Conservation (phyloP, 2,888 invertebrate species). For the Mythimna lalbum region DNA sequence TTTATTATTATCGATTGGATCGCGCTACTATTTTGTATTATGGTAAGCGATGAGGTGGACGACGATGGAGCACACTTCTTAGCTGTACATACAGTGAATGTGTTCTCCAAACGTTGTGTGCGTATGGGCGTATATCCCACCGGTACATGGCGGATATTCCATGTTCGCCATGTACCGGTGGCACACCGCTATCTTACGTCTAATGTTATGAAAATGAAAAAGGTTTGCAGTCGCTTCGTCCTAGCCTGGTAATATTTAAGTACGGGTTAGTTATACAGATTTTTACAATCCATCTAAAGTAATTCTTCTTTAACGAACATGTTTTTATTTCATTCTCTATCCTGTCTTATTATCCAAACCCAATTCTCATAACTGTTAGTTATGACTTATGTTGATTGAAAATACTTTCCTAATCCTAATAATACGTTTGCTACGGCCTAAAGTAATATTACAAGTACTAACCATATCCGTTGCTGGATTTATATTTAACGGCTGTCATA, state of each 20-base stretch:
- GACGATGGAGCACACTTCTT: no score
- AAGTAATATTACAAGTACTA: constrained; percentile 1
- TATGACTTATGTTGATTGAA: constrained; percentile 25
- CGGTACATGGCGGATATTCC: no score
- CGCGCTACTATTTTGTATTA: no score
- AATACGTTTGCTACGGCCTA: constrained; percentile 5
- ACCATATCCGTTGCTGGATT: constrained; percentile 26
- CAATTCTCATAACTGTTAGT: background rate
- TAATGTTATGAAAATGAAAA: no score
- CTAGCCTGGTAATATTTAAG: background rate
- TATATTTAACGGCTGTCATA: constrained; percentile 45
- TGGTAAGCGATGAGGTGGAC: no score
- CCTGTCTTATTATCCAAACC: background rate
- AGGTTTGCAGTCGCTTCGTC: no score
- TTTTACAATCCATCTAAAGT: background rate
- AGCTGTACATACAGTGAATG: no score
- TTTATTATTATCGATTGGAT: no score
- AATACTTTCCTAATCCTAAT: constrained; percentile 15
- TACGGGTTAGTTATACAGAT: background rate
- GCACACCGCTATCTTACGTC: no score
- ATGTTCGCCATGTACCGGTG: no score
- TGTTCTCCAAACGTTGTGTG: no score
- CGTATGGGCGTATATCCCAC: no score
- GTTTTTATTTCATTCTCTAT: background rate
- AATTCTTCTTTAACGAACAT: background rate